A percentile compares a stretch with the other conserved stretches of the same genome.
phyloP scores from a whole-genome alignment of 2,113 vertebrate genomes.

The Mustela nigripes region DNA sequence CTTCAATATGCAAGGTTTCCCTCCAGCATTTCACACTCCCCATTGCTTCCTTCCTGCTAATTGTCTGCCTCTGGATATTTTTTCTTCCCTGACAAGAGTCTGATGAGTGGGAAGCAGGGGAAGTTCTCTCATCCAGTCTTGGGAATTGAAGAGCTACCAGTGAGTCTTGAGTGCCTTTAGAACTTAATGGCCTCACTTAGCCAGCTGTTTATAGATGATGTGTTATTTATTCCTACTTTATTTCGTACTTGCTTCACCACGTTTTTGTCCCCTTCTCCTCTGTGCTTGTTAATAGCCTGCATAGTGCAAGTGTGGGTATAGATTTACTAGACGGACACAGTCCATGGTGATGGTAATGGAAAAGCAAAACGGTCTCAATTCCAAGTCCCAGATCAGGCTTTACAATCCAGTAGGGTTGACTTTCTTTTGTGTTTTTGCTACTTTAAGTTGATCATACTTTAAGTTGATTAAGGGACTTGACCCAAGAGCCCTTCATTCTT shows the following conservation, averaged over 20 bases:
- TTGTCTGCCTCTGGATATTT: not conserved
- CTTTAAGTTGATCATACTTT: not conserved
- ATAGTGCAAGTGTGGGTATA: not conserved
- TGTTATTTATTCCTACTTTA: not conserved
- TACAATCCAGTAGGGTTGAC: not conserved
- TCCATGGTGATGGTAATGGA: not conserved
- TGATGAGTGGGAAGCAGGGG: not conserved
- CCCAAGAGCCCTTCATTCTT: not conserved
- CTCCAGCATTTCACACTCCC: not conserved
- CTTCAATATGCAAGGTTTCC: not conserved
- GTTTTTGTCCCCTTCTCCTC: not conserved
- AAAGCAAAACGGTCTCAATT: not conserved
- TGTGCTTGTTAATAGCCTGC: not conserved
- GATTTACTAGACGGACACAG: not conserved
- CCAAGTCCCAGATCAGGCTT: not conserved
- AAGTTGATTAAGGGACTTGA: not conserved
- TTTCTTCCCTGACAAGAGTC: not conserved
- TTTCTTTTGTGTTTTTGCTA: not conserved
- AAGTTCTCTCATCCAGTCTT: not conserved
- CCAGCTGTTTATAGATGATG: not conserved
- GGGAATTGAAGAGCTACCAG: not conserved
- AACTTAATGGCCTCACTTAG: not conserved
- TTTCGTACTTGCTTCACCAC: not conserved
- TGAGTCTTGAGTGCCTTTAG: not conserved
- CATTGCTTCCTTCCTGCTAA: not conserved